These are phyloP conservation scores for Gasterosteus aculeatus DNA, from an alignment of 2,113 vertebrate genomes.

Conservation along the genomic window DNA sequence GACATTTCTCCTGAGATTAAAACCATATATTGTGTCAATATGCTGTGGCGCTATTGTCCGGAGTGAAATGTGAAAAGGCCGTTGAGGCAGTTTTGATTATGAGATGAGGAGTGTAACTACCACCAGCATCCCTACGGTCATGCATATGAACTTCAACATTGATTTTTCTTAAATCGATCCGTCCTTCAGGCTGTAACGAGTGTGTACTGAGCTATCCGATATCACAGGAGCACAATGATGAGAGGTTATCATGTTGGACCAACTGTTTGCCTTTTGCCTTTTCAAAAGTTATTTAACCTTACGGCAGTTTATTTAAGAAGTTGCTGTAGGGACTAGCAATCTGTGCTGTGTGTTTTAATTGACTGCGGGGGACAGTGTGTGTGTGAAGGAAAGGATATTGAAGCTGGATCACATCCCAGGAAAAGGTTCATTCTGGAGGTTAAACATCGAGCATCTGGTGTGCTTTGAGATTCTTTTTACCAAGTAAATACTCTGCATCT, in stretches of 20 bases:
- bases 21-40: slow-evolving; percentile 53
- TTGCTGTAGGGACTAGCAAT: slow-evolving; percentile 9
- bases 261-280: neutral
- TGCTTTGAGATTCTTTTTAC: slow-evolving; percentile 50
- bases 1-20: slow-evolving; percentile 68
- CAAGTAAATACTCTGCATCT: slow-evolving; percentile 58
- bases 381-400: slow-evolving; percentile 13
- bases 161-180: slow-evolving; percentile 32
- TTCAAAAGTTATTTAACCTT: slow-evolving; percentile 13
- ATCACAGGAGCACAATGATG: neutral
- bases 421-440: slow-evolving; percentile 50
- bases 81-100: neutral
- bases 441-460: slow-evolving; percentile 58
- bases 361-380: slow-evolving; percentile 17
- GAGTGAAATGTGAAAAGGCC: slow-evolving; percentile 46
- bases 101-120: neutral
- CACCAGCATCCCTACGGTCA: neutral
- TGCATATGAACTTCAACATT: slow-evolving; percentile 32
- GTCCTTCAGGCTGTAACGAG: slow-evolving; percentile 35
- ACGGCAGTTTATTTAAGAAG: slow-evolving; percentile 9
- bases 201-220: slow-evolving; percentile 38
- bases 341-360: slow-evolving; percentile 27
- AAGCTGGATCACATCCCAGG: slow-evolving; percentile 46
- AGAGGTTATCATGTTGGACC: slow-evolving; percentile 28
- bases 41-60: slow-evolving; percentile 55